Evolutionary conservation across 2,113 vertebrate species (phyloP).

Genomic region (Delphinapterus leucas): DNA sequence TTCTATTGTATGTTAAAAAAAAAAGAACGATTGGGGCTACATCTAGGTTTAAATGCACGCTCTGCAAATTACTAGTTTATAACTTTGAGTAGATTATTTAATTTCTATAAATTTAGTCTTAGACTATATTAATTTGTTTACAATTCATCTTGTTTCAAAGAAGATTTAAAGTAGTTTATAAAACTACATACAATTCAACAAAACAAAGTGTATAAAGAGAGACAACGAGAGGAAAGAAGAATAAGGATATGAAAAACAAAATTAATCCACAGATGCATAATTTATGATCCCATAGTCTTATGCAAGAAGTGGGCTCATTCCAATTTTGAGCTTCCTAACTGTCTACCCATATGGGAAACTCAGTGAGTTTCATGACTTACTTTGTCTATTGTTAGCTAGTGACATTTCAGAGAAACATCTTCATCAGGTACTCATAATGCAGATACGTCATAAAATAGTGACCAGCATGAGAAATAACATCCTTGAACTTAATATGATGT

Average conservation of each 20-base stretch:
- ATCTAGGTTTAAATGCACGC: not conserved
- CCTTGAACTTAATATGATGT: not conserved
- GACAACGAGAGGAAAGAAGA: not conserved
- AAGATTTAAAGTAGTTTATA: not conserved
- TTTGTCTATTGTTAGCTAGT: not conserved
- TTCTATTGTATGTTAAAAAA: not conserved
- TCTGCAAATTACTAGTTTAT: conserved; percentile 2
- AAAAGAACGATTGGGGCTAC: not conserved
- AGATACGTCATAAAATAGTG: not conserved
- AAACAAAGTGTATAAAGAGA: not conserved
- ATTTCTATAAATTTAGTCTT: not conserved
- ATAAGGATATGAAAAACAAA: not conserved
- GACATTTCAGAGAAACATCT: not conserved
- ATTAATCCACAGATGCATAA: not conserved
- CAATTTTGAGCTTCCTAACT: not conserved
- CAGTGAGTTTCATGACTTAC: not conserved
- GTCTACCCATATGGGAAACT: not conserved
- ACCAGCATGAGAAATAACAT: not conserved
- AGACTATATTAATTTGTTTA: not conserved
- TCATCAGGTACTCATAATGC: not conserved
- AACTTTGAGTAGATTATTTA: not conserved
- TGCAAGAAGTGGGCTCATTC: not conserved
- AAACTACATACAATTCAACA: not conserved
- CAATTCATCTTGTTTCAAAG: not conserved
- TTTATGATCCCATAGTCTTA: not conserved